phyloP scores from a whole-genome alignment of 2,797 vertebrate species.

The Tokudaia tokunoshimensis region DNA sequence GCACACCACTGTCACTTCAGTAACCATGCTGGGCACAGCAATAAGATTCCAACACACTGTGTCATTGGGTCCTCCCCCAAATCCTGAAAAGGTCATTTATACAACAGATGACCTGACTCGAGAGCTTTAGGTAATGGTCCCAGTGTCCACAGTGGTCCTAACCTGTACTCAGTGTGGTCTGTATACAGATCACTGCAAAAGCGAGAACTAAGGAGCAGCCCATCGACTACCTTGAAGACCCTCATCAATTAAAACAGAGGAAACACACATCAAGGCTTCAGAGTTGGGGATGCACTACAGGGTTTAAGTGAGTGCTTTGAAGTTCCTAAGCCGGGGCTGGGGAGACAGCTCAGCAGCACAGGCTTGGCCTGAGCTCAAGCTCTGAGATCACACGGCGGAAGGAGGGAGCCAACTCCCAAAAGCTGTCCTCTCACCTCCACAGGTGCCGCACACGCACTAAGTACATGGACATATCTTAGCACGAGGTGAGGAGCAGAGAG shows the following conservation, averaged over 20 bases:
- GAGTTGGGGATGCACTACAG: not conserved
- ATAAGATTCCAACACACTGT: not conserved
- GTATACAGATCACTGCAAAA: not conserved
- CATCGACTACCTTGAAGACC: not conserved
- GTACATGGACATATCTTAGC: not conserved
- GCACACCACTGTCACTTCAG: not conserved
- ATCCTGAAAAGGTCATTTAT: not conserved
- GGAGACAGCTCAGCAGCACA: not conserved
- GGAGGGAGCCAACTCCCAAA: too few relatives aligned
- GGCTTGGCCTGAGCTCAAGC: not conserved
- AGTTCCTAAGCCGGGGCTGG: not conserved
- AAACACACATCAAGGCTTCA: not conserved
- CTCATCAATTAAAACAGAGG: not conserved
- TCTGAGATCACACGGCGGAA: not conserved
- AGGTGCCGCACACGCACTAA: not conserved
- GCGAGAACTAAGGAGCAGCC: not conserved
- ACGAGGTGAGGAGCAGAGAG: not conserved
- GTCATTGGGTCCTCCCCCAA: not conserved
- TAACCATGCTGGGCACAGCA: too few relatives aligned
- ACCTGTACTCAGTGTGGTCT: not conserved
- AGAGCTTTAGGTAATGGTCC: not conserved
- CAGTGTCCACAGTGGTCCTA: too few relatives aligned
- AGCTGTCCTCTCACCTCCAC: not conserved
- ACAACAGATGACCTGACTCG: not conserved
- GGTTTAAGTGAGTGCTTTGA: not conserved